These are phyloP conservation scores for Exocentrus adspersus DNA, from an alignment of 2,888 invertebrate species.

Conservation along the genomic window DNA sequence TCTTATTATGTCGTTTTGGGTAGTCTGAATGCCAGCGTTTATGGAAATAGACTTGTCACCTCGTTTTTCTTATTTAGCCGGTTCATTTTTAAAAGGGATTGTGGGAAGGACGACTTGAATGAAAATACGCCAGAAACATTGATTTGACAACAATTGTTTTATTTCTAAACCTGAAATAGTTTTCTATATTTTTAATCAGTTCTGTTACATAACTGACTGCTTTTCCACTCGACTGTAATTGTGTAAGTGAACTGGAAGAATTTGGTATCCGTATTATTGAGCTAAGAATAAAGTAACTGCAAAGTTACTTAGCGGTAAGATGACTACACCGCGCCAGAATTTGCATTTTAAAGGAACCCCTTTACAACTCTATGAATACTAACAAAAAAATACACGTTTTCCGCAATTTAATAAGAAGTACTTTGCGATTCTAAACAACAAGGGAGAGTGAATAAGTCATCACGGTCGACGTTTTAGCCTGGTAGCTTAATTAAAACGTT, in stretches of 20 bases:
- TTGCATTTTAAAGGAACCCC: slow-evolving; percentile 44
- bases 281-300: slow-evolving; percentile 30
- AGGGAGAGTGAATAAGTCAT: slow-evolving; percentile 51
- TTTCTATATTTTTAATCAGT: too few species aligned
- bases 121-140: too few species aligned
- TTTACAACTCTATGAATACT: slow-evolving; percentile 47
- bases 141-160: too few species aligned
- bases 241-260: slow-evolving; percentile 8
- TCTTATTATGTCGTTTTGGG: slow-evolving; percentile 43
- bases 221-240: background rate
- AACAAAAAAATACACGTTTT: slow-evolving; percentile 45
- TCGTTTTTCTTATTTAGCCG: slow-evolving; percentile 17
- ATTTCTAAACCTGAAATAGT: too few species aligned
- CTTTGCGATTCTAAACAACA: slow-evolving; percentile 43
- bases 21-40: slow-evolving; percentile 26
- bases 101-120: background rate
- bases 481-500: slow-evolving; percentile 20
- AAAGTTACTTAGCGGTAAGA: slow-evolving; percentile 32
- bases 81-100: slow-evolving; percentile 8
- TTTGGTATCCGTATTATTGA: slow-evolving; percentile 27
- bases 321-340: slow-evolving; percentile 28
- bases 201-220: background rate
- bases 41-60: slow-evolving; percentile 9
- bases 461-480: slow-evolving; percentile 7
- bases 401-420: slow-evolving; percentile 45